Evolutionary conservation across 2,113 vertebrate species (phyloP).

Genomic region (Urocitellus parryii): DNA sequence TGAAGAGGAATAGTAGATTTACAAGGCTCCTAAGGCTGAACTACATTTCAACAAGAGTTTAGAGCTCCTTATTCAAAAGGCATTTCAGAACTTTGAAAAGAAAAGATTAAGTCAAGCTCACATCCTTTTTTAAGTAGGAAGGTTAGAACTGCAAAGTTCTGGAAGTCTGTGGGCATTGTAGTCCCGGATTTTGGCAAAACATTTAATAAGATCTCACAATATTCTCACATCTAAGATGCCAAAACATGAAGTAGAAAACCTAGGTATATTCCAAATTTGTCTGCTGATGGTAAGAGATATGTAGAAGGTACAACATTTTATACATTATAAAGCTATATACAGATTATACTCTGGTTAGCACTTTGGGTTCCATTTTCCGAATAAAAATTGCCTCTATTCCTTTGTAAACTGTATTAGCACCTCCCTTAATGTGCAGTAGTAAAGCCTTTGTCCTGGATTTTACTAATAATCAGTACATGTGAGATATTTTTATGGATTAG

Average conservation of each 20-base stretch:
- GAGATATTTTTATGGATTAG: neutral
- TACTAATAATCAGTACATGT: neutral
- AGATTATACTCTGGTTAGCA: neutral
- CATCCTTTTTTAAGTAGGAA: neutral
- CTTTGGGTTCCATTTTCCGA: neutral
- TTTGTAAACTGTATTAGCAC: neutral
- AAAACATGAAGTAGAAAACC: neutral
- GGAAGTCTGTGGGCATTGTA: neutral
- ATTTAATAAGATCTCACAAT: neutral
- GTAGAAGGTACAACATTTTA: neutral
- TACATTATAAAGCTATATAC: neutral
- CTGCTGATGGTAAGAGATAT: neutral
- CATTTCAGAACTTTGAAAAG: neutral
- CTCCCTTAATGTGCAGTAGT: neutral
- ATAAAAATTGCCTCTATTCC: neutral
- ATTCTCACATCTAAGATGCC: neutral
- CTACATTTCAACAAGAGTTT: slow-evolving; percentile 18
- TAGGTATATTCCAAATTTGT: neutral
- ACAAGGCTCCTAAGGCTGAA: neutral
- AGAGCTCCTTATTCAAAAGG: neutral
- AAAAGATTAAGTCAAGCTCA: neutral
- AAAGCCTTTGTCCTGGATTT: neutral
- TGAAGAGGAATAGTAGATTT: neutral
- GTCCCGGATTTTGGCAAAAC: neutral
- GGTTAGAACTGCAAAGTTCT: neutral